Base-by-base conservation (phyloP, 2,797 vertebrate species). In the Tachyglossus aculeatus region DNA sequence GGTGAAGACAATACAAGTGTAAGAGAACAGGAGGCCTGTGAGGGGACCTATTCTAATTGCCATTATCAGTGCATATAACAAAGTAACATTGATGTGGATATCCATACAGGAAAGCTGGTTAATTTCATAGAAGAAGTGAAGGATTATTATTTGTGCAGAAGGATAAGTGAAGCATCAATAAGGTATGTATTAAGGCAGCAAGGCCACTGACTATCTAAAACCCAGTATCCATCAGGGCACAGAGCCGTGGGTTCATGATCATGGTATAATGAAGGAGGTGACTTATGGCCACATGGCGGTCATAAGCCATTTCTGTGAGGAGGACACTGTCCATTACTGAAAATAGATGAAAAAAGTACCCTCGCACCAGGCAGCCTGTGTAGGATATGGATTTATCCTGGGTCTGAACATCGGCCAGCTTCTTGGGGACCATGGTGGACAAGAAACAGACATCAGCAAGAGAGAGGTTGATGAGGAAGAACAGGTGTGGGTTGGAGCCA, bases 121-220 rank as follows among this genome's bases (percentile, higher is more conserved):
- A 4, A 80, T 63, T 29, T 86, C 80, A 40, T 86, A 86, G 51
- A 76, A 82, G 61, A 80, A 80, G 12, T 86, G 60, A 18, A 48
- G 21, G 8, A 84, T 21, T 59, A 16, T 74, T 74, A 2, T 50
- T 39, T 13, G 12, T 66, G 72, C 75, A 86, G 47, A 86, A 84
- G 4, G 67, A 63, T 2, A 84, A 48, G 9, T 1, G 31, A 22
- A 29, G 10, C 38, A 81, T 32, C 3, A 78, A 52, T 9, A 81
- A 55, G 14, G 71, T 77, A 9, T 80, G 77, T 8, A 37, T 50
- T 2, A 84, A 73, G 29, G 80, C 61, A 22, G 31, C 71, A 22
- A 51, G 60, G 39, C 47, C 77, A 16, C 75, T 72, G 10, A 80
- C 38, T 19, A 73, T 13, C 73, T 81, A 87, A 16, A 77, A 84